phyloP scores from a whole-genome alignment of 2,113 vertebrate genomes.

The Rostratula benghalensis region DNA sequence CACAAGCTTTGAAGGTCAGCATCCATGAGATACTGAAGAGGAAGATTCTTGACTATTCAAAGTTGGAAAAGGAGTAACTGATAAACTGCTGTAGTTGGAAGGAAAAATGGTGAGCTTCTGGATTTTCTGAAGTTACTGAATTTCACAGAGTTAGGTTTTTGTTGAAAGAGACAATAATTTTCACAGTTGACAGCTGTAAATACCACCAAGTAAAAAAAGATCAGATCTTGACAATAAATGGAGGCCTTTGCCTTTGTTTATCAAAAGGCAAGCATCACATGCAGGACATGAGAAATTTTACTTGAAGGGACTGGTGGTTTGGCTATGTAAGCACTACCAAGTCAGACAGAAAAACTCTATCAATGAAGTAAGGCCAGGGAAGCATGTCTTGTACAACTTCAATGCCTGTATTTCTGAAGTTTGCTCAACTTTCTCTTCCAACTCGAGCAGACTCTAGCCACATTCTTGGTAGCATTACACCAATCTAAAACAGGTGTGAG shows the following conservation, averaged over 20 bases:
- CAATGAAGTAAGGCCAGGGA: background rate
- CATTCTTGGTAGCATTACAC: background rate
- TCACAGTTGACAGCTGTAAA: background rate
- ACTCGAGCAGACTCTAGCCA: background rate
- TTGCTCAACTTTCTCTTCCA: background rate
- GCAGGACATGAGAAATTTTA: background rate
- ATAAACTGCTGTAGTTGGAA: background rate
- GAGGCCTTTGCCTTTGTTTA: background rate
- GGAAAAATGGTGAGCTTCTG: background rate
- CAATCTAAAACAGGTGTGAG: constrained; percentile 28
- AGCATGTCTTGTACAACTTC: background rate
- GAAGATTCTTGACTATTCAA: background rate
- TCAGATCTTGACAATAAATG: background rate
- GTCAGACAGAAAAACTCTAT: background rate
- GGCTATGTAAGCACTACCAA: background rate
- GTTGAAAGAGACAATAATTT: background rate
- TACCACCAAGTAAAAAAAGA: background rate
- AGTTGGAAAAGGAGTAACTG: background rate
- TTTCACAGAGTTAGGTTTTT: background rate
- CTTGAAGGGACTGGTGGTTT: background rate
- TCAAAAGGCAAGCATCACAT: background rate
- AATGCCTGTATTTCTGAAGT: background rate
- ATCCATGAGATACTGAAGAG: background rate
- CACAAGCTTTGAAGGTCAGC: background rate
- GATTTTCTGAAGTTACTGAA: background rate